Conservation (phyloP, 2,113 vertebrate genomes). For the Xyrauchen texanus region DNA sequence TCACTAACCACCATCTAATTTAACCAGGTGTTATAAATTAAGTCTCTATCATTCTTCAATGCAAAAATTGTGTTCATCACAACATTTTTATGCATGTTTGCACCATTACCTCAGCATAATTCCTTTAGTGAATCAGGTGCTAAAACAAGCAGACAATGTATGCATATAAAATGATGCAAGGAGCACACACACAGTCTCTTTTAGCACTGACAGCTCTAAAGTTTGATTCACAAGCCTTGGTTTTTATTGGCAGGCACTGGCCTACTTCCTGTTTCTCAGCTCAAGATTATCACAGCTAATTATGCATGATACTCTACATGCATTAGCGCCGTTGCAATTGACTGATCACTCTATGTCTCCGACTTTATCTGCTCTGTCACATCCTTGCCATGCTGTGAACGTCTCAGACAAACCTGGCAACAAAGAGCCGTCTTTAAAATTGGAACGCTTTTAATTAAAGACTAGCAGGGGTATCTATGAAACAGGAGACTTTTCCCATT, state of each 20-base stretch:
- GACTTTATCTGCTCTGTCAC: not conserved
- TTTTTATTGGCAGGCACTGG: conserved; percentile 8
- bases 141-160: too few relatives aligned
- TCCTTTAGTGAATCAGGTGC: too few relatives aligned
- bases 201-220: not conserved
- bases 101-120: too few relatives aligned
- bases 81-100: too few relatives aligned
- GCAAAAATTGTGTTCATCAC: not conserved
- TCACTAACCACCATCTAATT: too few relatives aligned
- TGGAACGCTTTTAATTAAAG: conserved; percentile 10
- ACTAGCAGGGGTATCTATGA: conserved; percentile 1
- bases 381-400: not conserved
- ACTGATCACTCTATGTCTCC: conserved; percentile 11
- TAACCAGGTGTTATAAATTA: too few relatives aligned
- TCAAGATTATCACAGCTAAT: conserved; percentile 11
- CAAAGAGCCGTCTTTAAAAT: conserved; percentile 9
- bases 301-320: not conserved
- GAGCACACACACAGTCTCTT: not conserved
- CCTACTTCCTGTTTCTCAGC: not conserved
- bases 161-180: too few relatives aligned
- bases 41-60: not conserved
- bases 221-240: not conserved
- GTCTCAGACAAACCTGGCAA: not conserved
- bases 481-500: not conserved
- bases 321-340: not conserved